Base-by-base conservation (phyloP, 1,140 invertebrate genomes). In the Formica selysi region DNA sequence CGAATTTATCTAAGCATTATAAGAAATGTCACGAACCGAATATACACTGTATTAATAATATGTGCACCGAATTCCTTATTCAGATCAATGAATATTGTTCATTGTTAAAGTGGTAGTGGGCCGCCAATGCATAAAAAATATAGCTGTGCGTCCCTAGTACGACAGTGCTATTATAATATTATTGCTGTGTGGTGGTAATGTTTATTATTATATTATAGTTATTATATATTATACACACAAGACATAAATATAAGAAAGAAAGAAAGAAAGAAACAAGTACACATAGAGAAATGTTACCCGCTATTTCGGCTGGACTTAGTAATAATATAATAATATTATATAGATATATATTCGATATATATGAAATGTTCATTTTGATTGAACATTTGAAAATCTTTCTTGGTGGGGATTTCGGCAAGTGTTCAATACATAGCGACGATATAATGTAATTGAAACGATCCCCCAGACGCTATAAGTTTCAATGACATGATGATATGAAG, bases 201-300 rank as follows among this genome's bases (percentile, higher is more conserved):
- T 93, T 93, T 93, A 93, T 93, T 93, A 92, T 92, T 91, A 91
- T 91, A 90, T 91, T 91, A 91, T 91, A 71, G 73, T 91, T 89
- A 93, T 92, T 90, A 93, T 90, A 51, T 51, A 51, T 51, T 51
- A 51, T 86, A 90, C 89, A 86, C 86, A 89, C 83, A 86, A 91
- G 79, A 90, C 81, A 62, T 87, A 91, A 88, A 64, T 91, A 90
- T 88, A 91, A 85, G 54, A 57, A 3, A 22, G 38, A 22, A 91
- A 85, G 54, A 57, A 3, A 22, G 38, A 22, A 73, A 54, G n/a
- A 36, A 19, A 79, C 13, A 79, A 74, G 54, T 83, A 89, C 54
- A 89, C 86, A 90, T 76, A 73, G 48, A 87, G 32, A 87, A 74
- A 83, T 36, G 83, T 88, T 80, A 86, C 61, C 86, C 70, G 61